A percentile compares a stretch with the other conserved stretches of the same genome.
Evolutionary conservation across 1,140 invertebrate genomes (phyloP).

Genomic region (Pristionchus pacificus): DNA sequence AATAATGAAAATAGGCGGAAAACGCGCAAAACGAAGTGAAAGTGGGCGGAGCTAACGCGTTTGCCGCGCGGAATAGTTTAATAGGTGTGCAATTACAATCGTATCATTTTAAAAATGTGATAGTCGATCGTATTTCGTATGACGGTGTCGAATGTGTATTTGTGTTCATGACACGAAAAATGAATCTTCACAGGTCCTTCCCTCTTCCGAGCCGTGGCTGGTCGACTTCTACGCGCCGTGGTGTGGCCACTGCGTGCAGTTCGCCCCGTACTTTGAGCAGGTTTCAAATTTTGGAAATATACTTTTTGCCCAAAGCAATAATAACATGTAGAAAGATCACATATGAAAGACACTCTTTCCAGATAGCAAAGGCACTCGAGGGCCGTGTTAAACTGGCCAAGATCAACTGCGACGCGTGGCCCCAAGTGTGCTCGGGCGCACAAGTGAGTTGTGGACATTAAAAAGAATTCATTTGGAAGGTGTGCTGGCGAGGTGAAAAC

Average conservation of each 20-base stretch:
- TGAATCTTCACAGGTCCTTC: constrained; percentile 23
- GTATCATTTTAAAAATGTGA: too few species aligned
- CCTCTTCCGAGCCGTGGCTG: constrained; percentile 84
- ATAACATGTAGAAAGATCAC: constrained; percentile 7
- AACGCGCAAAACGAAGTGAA: too few species aligned
- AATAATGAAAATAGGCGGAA: too few species aligned
- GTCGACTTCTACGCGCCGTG: constrained; percentile 92
- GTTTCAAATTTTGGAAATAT: constrained; percentile 41
- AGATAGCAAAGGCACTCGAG: constrained; percentile 42
- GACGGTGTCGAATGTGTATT: too few species aligned
- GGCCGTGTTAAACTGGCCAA: constrained; percentile 51
- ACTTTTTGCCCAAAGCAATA: constrained; percentile 20
- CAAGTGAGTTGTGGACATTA: too few species aligned
- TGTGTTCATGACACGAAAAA: not conserved
- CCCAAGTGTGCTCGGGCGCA: constrained; percentile 36
- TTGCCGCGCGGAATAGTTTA: too few species aligned
- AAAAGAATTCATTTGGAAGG: too few species aligned
- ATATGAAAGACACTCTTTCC: not conserved
- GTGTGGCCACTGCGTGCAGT: constrained; percentile 54
- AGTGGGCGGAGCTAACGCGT: too few species aligned
- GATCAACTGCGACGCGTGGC: constrained; percentile 48
- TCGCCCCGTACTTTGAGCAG: constrained; percentile 52
- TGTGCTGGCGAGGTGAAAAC: too few species aligned
- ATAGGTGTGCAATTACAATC: too few species aligned
- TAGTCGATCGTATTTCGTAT: too few species aligned